Conservation (phyloP, 1,140 invertebrate genomes). For the Drosophila santomea region DNA sequence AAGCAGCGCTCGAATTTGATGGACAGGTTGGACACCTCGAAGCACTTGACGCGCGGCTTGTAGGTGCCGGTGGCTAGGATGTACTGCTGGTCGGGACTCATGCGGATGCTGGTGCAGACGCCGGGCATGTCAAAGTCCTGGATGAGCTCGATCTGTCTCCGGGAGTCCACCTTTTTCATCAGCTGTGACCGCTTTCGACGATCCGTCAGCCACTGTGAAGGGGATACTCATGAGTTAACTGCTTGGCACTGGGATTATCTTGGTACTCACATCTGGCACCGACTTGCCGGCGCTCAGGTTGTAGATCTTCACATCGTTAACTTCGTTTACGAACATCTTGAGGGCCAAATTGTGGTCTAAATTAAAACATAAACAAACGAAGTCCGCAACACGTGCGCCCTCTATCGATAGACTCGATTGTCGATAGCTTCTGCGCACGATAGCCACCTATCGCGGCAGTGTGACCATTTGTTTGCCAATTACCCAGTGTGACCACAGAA, state of each 20-base stretch:
- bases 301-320: constrained; percentile 99
- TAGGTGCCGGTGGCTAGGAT: constrained; percentile 97
- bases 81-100: constrained; percentile 97
- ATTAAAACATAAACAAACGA: constrained; percentile 62
- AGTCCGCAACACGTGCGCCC: constrained; percentile 54
- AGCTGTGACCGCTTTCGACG: constrained; percentile 93
- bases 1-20: constrained; percentile 99
- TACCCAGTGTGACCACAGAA: constrained; percentile 2
- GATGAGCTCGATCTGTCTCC: constrained; percentile 96
- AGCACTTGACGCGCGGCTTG: constrained; percentile 98
- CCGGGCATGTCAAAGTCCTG: constrained; percentile 99
- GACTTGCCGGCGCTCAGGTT: constrained; percentile 98
- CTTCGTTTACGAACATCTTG: constrained; percentile 91
- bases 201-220: constrained; percentile 95
- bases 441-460: neutral
- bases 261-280: constrained; percentile 94
- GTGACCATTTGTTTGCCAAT: too few relatives aligned
- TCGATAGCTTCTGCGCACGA: neutral
- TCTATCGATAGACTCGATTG: neutral
- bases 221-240: neutral
- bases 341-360: constrained; percentile 40
- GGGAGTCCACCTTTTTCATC: constrained; percentile 96
- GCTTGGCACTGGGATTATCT: constrained; percentile 65
- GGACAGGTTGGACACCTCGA: constrained; percentile 97
- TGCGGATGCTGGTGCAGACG: constrained; percentile 92